phyloP scores from a whole-genome alignment of 1,140 invertebrate genomes.

The Penaeus indicus region DNA sequence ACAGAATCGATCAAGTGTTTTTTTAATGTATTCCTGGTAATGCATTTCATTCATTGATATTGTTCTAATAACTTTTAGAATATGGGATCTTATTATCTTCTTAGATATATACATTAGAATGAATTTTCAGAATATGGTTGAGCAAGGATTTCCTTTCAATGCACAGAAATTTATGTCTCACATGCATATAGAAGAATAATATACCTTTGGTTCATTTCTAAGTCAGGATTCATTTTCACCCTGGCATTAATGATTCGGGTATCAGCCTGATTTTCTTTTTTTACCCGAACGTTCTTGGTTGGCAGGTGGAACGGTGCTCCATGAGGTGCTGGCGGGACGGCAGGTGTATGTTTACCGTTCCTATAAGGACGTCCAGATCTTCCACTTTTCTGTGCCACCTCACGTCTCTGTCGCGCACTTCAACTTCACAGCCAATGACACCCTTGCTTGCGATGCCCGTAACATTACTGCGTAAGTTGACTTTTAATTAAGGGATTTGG shows the following conservation, averaged over 20 bases:
- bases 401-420: conserved; percentile 49
- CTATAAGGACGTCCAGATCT: conserved; percentile 70
- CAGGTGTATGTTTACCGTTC: conserved; percentile 68
- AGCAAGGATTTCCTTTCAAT: too few relatives aligned
- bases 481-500: not conserved
- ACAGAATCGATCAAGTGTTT: too few relatives aligned
- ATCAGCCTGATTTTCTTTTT: not conserved
- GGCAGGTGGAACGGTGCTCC: conserved; percentile 41
- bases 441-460: conserved; percentile 58
- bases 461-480: conserved; percentile 64
- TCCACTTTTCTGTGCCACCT: conserved; percentile 68
- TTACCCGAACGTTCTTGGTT: not conserved
- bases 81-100: too few relatives aligned
- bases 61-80: too few relatives aligned
- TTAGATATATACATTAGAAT: too few relatives aligned
- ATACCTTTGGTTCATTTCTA: too few relatives aligned
- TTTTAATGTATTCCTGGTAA: too few relatives aligned
- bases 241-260: not conserved
- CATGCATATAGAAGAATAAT: too few relatives aligned
- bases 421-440: conserved; percentile 65
- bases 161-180: too few relatives aligned
- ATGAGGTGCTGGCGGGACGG: conserved; percentile 67
- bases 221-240: not conserved
- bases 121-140: too few relatives aligned
- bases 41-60: too few relatives aligned